Percentiles rank a stretch among this genome's conserved stretches.
Evolutionary conservation across 2,888 invertebrate genomes (phyloP).

Genomic region (Pollenia angustigena): DNA sequence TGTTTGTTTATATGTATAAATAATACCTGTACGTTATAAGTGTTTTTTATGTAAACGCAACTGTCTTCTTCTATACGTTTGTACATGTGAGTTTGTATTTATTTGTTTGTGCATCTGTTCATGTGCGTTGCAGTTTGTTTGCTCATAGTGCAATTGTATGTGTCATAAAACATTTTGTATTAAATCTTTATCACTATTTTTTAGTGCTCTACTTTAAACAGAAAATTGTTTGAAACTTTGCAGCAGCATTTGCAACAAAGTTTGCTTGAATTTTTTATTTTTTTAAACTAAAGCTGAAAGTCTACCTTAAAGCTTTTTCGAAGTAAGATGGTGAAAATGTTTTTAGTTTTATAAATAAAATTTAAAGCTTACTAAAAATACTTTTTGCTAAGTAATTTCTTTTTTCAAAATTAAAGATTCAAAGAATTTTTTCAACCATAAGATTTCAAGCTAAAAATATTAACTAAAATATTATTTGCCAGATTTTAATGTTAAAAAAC

Average conservation of each 20-base stretch:
- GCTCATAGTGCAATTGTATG: not conserved
- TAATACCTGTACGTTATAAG: conserved; percentile 59
- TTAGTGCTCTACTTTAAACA: conserved; percentile 3
- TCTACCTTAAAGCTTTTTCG: not conserved
- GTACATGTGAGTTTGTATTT: not conserved
- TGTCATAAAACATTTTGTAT: conserved; percentile 49
- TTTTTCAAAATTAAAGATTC: no score
- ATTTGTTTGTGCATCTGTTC: not conserved
- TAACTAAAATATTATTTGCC: no score
- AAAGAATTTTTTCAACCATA: no score
- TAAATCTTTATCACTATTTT: conserved; percentile 46
- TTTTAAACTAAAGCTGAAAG: no score
- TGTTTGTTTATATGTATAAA: conserved; percentile 51
- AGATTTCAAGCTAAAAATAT: no score
- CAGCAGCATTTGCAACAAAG: no score
- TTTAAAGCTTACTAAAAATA: not conserved
- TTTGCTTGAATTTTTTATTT: no score
- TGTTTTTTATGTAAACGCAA: conserved; percentile 34
- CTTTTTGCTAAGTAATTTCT: no score
- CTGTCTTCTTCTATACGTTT: not conserved
- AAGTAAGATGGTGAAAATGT: not conserved
- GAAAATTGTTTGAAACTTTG: not conserved
- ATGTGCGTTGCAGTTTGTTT: not conserved
- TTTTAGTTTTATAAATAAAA: not conserved
- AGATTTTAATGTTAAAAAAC: no score